Evolutionary conservation across 2,797 vertebrate genomes (phyloP), one percentile per base, ranked within the genome.

Genomic region (Premnoplex brunnescens): DNA sequence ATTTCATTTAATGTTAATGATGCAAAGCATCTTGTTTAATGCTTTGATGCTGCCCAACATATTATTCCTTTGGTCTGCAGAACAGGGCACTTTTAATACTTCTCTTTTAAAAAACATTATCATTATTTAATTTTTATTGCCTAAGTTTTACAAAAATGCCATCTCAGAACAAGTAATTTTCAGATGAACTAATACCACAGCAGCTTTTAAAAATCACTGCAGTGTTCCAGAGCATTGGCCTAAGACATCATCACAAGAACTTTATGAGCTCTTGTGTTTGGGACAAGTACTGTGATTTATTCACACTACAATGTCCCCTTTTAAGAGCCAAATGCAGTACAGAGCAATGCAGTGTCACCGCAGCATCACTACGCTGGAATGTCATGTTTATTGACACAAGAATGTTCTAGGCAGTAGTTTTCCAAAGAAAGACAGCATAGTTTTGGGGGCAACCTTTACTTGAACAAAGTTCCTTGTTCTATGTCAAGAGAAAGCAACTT

Each of bases 1-100:
- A 75, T 93, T 93, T 95, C 66, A 95, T 92, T 95, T 88, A 94
- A 82, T 85, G 91, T 90, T 97, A 96, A 97, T 91, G 90, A 95
- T 77, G 90, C 93, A 96, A 96, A 88, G 76, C 72, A 39, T 92
- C 88, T 96, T 94, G 85, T 95, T 96, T 95, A 95, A 93, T 85
- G 84, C 87, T 93, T 93, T 95, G 78, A 88, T 88, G 86, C 84
- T 92, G 90, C 91, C 73, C 87, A 86, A 88, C 43, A 54, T 48
- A 59, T 86, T 93, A 94, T 62, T 94, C 76, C 81, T 88, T 90
- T 86, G 79, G 52, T 86, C 76, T 93, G 89, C 75, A 88, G 34
- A 92, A 88, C 0, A 85, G 44, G 16, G 39, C 34, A 78, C n/a
- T 89, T 96, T 71, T 91, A 95, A 92, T 88, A 74, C 7, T 67